Evolutionary conservation across 2,888 invertebrate genomes (phyloP).

Genomic region (Thecophora atra): DNA sequence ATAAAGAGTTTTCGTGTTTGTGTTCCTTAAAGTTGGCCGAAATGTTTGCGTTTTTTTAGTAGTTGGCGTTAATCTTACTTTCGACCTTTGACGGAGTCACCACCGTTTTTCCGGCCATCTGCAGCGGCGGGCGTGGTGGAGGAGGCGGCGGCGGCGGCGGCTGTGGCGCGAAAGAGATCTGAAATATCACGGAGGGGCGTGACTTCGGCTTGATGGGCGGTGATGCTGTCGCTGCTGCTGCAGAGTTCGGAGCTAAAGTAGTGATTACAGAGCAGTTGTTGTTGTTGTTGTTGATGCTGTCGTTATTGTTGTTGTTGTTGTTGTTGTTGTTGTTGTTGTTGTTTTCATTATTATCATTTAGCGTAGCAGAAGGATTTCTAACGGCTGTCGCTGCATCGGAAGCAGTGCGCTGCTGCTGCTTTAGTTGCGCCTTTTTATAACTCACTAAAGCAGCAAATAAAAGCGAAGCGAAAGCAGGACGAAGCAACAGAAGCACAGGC

Average conservation of each 20-base stretch:
- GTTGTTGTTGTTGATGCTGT: constrained; percentile 34
- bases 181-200: constrained; percentile 58
- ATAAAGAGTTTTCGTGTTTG: not conserved
- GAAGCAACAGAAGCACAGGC: constrained; percentile 41
- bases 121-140: constrained; percentile 56
- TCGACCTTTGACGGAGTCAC: constrained; percentile 50
- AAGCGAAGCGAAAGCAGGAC: constrained; percentile 39
- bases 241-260: constrained; percentile 28
- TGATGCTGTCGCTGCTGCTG: constrained; percentile 31
- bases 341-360: constrained; percentile 42
- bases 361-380: constrained; percentile 28
- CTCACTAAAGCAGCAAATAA: constrained; percentile 74
- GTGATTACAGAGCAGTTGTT: constrained; percentile 42
- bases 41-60: not conserved
- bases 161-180: constrained; percentile 51
- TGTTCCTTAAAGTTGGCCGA: not conserved
- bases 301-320: constrained; percentile 28
- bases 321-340: constrained; percentile 41
- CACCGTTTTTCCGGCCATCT: constrained; percentile 50
- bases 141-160: constrained; percentile 40
- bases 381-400: constrained; percentile 38
- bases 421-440: constrained; percentile 77
- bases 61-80: constrained; percentile 54
- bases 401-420: constrained; percentile 45
- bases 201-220: constrained; percentile 51